phyloP scores from a whole-genome alignment of 2,888 invertebrate species.

The Drosophila koepferae region DNA sequence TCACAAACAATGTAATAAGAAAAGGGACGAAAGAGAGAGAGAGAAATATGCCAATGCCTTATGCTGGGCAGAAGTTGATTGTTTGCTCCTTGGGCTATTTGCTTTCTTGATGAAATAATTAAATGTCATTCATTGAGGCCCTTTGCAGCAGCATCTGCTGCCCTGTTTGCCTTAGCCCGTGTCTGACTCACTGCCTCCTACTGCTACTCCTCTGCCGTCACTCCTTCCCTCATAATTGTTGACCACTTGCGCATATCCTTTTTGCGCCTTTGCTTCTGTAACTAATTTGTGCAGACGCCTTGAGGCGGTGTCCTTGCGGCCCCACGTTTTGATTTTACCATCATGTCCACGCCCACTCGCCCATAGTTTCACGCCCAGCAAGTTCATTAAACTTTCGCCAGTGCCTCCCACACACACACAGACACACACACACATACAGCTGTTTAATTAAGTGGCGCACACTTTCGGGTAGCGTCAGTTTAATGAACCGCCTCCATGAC shows the following conservation, averaged over 20 bases:
- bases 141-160: constrained; percentile 47
- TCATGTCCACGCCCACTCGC: constrained; percentile 24
- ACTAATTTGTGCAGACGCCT: constrained; percentile 77
- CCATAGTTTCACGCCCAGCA: constrained; percentile 4
- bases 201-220: background rate
- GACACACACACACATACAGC: constrained; percentile 25
- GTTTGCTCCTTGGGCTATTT: constrained; percentile 76
- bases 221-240: constrained; percentile 61
- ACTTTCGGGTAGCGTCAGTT: constrained; percentile 49
- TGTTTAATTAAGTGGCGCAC: constrained; percentile 69
- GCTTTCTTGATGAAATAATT: constrained; percentile 81
- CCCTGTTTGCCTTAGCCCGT: constrained; percentile 19
- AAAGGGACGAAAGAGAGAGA: constrained; percentile 4
- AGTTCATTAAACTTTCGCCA: constrained; percentile 65
- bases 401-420: constrained; percentile 12
- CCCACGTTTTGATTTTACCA: constrained; percentile 54
- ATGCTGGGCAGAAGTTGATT: constrained; percentile 67
- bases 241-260: constrained; percentile 74
- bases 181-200: no score
- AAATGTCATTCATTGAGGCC: constrained; percentile 78
- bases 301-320: constrained; percentile 32
- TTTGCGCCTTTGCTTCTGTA: constrained; percentile 55
- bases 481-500: constrained; percentile 60
- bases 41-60: constrained; percentile 57
- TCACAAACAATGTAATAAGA: constrained; percentile 12